Percentiles rank a stretch among this genome's conserved stretches.
Evolutionary conservation across 1,140 invertebrate species (phyloP).

Genomic region (Manduca sexta): DNA sequence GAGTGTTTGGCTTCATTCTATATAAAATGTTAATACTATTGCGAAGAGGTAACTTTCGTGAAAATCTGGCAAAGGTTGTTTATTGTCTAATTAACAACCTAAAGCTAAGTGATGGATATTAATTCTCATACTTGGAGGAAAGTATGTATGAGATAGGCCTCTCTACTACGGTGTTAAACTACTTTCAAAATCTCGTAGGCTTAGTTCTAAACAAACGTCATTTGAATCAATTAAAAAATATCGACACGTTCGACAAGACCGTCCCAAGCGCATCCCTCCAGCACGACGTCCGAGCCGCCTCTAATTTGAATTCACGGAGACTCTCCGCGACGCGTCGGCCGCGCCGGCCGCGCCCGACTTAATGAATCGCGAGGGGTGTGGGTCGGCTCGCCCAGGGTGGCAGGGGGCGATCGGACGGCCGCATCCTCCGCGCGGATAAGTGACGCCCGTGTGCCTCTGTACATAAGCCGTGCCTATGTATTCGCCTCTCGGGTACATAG

Average conservation of each 20-base stretch:
- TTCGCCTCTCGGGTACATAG: constrained; percentile 59
- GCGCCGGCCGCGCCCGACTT: constrained; percentile 70
- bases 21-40: no score
- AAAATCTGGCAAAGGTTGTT: no score
- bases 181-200: no score
- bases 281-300: constrained; percentile 68
- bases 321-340: constrained; percentile 68
- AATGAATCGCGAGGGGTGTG: constrained; percentile 67
- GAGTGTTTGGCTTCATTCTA: no score
- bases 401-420: constrained; percentile 57
- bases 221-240: background rate
- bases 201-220: no score
- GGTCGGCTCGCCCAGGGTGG: constrained; percentile 22
- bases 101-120: no score
- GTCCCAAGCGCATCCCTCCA: constrained; percentile 33
- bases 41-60: no score
- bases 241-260: constrained; percentile 5
- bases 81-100: no score
- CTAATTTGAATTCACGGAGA: constrained; percentile 71
- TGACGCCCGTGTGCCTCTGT: constrained; percentile 67
- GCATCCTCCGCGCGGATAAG: constrained; percentile 71
- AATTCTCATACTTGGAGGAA: no score
- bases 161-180: no score
- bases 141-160: no score
- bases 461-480: constrained; percentile 60